These are phyloP conservation scores for Phrynosoma platyrhinos DNA, from an alignment of 2,113 vertebrate genomes.

Conservation along the genomic window DNA sequence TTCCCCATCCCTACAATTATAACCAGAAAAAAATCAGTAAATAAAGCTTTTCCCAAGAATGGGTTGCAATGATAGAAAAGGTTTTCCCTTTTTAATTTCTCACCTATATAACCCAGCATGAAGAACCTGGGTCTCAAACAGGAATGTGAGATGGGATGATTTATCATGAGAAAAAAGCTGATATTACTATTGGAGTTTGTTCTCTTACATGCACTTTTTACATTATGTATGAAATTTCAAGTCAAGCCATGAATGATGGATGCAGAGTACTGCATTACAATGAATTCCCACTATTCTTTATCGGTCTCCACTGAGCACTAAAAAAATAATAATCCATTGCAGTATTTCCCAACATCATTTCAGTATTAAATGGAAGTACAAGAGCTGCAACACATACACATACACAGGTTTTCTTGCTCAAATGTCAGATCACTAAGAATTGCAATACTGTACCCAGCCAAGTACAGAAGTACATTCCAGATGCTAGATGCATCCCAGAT, in stretches of 20 bases:
- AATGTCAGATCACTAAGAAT: conserved; percentile 2
- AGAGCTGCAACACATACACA: background rate
- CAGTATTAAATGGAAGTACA: background rate
- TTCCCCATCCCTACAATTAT: background rate
- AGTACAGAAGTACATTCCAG: background rate
- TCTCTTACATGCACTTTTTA: background rate
- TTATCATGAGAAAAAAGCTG: conserved; percentile 3
- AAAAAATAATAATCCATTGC: conserved; percentile 42
- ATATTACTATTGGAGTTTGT: background rate
- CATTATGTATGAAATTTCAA: conserved; percentile 19
- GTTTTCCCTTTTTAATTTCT: too few relatives aligned
- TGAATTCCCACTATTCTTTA: conserved; percentile 26
- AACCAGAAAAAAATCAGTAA: background rate
- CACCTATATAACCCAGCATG: background rate
- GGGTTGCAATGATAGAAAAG: too few relatives aligned
- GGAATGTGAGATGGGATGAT: background rate
- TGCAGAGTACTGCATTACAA: conserved; percentile 10
- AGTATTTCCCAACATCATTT: background rate
- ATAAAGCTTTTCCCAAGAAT: too few relatives aligned
- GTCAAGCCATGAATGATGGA: background rate
- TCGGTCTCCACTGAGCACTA: conserved; percentile 21
- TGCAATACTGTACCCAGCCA: background rate
- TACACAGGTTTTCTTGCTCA: background rate
- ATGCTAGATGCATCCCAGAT: background rate
- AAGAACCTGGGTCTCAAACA: background rate